These are phyloP conservation scores for Neodon shergylaensis DNA, from an alignment of 2,113 vertebrate species.

Conservation along the genomic window DNA sequence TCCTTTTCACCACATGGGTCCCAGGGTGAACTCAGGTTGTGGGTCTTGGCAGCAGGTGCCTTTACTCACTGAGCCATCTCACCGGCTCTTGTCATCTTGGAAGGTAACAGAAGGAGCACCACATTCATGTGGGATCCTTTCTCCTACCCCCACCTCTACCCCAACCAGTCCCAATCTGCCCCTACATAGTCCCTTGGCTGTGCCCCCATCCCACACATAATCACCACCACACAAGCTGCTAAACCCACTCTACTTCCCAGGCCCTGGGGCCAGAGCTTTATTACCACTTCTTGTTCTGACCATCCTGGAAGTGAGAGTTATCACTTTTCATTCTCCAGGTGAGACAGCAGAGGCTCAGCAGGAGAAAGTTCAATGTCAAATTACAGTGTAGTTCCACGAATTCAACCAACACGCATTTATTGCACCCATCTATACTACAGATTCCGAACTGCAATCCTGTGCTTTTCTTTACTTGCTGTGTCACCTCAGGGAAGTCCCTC, in stretches of 20 bases:
- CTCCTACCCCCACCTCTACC: neutral
- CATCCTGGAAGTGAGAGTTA: neutral
- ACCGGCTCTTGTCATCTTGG: neutral
- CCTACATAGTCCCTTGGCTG: neutral
- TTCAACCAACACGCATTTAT: neutral
- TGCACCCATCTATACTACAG: no score
- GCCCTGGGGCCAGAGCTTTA: neutral
- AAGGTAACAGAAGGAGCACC: neutral
- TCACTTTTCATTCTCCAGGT: neutral
- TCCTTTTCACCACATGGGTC: neutral
- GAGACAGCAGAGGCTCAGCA: conserved; percentile 3
- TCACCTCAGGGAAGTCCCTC: neutral
- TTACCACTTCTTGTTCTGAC: neutral
- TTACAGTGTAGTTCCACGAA: neutral
- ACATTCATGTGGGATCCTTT: neutral
- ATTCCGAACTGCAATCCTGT: neutral
- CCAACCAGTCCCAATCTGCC: no score
- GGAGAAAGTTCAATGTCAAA: neutral
- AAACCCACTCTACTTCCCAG: neutral
- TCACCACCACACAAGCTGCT: neutral
- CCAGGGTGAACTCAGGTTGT: neutral
- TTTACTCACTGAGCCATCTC: no score
- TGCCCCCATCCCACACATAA: neutral
- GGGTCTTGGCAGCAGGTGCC: neutral
- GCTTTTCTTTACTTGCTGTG: neutral